Conservation (phyloP, 2,797 vertebrate species). For the Aphelocoma californica region DNA sequence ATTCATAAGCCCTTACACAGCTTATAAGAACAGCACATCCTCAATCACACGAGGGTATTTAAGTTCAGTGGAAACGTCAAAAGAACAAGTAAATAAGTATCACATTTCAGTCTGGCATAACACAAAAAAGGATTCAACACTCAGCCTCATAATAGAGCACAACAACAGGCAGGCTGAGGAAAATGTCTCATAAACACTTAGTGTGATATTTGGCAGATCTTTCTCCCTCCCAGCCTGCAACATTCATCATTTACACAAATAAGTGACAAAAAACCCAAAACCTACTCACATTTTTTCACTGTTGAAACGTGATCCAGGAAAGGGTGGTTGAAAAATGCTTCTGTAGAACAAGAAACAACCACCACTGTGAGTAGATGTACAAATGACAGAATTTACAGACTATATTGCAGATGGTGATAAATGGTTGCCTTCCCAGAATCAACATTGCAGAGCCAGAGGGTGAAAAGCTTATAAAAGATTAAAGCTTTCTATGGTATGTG, state of each 20-base stretch:
- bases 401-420: not conserved
- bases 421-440: slow-evolving; percentile 14
- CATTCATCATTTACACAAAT: not conserved
- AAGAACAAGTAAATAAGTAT: slow-evolving; percentile 20
- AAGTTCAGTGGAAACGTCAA: slow-evolving; percentile 5
- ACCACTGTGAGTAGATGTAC: not conserved
- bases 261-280: not conserved
- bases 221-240: not conserved
- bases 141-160: not conserved
- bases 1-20: not conserved
- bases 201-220: not conserved
- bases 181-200: not conserved
- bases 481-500: not conserved
- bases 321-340: slow-evolving; percentile 91
- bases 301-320: slow-evolving; percentile 88
- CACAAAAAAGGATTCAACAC: slow-evolving; percentile 13
- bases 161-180: not conserved
- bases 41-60: not conserved
- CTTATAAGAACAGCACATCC: not conserved
- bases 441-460: slow-evolving; percentile 6
- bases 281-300: slow-evolving; percentile 92
- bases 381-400: not conserved
- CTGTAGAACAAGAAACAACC: slow-evolving; percentile 74
- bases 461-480: slow-evolving; percentile 36
- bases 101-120: not conserved